Percentiles rank a stretch among this genome's conserved stretches.
These are phyloP conservation scores for Aplochiton taeniatus DNA, from an alignment of 2,797 vertebrate genomes.

Conservation along the genomic window DNA sequence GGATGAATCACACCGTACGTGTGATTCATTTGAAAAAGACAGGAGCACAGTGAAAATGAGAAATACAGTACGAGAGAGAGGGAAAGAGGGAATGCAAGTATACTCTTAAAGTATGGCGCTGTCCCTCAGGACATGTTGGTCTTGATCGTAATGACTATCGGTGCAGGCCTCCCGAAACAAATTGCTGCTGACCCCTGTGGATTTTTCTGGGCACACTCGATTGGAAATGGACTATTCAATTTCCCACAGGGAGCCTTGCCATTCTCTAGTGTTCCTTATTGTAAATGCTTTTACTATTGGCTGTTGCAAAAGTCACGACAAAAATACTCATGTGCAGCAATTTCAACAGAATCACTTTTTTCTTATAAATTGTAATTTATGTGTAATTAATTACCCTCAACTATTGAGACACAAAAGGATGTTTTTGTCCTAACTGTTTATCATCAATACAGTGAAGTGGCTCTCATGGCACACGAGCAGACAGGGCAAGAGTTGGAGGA, in stretches of 20 bases:
- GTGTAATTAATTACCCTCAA: background rate
- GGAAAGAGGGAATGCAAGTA: constrained; percentile 37
- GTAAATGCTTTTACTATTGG: constrained; percentile 50
- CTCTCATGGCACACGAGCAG: constrained; percentile 16
- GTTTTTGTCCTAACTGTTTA: background rate
- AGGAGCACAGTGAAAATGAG: background rate
- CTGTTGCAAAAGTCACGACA: constrained; percentile 11
- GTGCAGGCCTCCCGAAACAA: constrained; percentile 67
- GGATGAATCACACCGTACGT: constrained; percentile 22
- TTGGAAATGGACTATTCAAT: constrained; percentile 77
- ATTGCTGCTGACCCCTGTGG: constrained; percentile 73
- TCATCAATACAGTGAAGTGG: background rate
- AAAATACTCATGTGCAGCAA: background rate
- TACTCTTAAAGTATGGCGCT: constrained; percentile 53
- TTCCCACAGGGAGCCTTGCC: constrained; percentile 66
- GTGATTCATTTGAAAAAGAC: background rate
- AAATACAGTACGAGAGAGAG: background rate
- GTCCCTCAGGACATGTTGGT: constrained; percentile 64
- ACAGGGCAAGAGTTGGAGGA: constrained; percentile 14
- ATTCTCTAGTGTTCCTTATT: constrained; percentile 64
- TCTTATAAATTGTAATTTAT: background rate
- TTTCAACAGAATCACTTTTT: background rate
- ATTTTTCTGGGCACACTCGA: constrained; percentile 69
- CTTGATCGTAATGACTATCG: constrained; percentile 67
- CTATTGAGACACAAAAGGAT: background rate